These are phyloP conservation scores for Acleris cristana DNA, from an alignment of 2,888 invertebrate species.

Conservation along the genomic window DNA sequence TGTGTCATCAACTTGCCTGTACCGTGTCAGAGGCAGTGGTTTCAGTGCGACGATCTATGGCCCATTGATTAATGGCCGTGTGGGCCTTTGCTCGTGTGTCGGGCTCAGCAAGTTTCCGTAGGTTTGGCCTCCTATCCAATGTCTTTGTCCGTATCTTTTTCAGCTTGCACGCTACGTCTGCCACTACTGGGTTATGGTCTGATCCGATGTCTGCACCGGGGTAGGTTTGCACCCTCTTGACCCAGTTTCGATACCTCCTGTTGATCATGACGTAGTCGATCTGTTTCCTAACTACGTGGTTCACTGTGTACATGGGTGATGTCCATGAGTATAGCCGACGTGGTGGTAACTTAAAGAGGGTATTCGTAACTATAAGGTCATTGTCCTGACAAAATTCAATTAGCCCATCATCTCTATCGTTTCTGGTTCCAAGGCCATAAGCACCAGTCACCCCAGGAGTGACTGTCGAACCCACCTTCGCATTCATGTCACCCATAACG, in stretches of 20 bases:
- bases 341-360: not conserved
- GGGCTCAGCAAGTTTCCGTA: no score
- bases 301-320: not conserved
- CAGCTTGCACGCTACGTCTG: no score
- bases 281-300: not conserved
- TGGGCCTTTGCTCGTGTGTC: no score
- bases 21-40: not conserved
- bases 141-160: no score
- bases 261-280: not conserved
- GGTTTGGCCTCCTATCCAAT: no score
- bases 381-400: not conserved
- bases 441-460: slow-evolving; percentile 7
- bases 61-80: no score
- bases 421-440: slow-evolving; percentile 23
- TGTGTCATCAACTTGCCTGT: not conserved
- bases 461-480: slow-evolving; percentile 20
- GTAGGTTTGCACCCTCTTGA: not conserved
- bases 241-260: not conserved
- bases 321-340: slow-evolving; percentile 1
- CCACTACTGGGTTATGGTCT: not conserved
- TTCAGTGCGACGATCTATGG: no score
- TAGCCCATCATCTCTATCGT: slow-evolving; percentile 27
- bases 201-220: no score
- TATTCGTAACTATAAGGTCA: not conserved
- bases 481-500: no score